A percentile compares a stretch with the other conserved stretches of the same genome.
Conservation (phyloP, 30 jellyfish, hydroid and myxozoan genomes). For the Cassiopea andromeda region DNA sequence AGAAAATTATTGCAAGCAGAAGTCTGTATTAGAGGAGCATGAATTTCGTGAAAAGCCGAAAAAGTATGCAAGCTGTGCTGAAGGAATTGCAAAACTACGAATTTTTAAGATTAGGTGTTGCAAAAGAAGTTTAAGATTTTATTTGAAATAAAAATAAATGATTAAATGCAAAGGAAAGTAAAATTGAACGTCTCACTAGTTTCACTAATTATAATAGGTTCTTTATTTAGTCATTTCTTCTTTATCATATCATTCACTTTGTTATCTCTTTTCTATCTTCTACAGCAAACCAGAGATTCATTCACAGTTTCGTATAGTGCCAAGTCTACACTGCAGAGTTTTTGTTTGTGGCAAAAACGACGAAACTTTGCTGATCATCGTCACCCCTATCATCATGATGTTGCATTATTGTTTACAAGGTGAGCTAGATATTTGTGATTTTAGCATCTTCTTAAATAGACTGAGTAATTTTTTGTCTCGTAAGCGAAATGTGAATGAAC, state of each 20-base stretch:
- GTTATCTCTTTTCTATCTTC: neutral
- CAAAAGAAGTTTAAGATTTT: too few species aligned
- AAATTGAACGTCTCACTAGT: too few species aligned
- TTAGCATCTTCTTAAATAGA: too few species aligned
- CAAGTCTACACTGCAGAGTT: constrained; percentile 59
- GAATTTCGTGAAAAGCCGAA: too few species aligned
- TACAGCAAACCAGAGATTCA: constrained; percentile 31
- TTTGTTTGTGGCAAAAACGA: constrained; percentile 64
- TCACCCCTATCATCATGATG: constrained; percentile 75
- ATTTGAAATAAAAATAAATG: too few species aligned
- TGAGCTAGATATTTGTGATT: neutral
- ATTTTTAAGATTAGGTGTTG: too few species aligned
- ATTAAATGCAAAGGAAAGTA: too few species aligned
- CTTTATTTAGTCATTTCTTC: neutral
- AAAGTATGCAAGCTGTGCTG: too few species aligned
- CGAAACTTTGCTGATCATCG: constrained; percentile 46
- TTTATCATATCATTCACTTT: neutral
- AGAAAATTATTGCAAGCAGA: too few species aligned
- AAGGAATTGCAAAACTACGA: too few species aligned
- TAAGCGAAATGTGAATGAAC: neutral
- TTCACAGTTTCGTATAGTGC: constrained; percentile 68
- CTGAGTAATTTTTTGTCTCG: neutral
- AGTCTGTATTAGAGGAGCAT: too few species aligned
- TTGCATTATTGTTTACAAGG: constrained; percentile 65
- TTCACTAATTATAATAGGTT: too few species aligned